Conservation (phyloP, 1,140 invertebrate species). For the Cephus cinctus region DNA sequence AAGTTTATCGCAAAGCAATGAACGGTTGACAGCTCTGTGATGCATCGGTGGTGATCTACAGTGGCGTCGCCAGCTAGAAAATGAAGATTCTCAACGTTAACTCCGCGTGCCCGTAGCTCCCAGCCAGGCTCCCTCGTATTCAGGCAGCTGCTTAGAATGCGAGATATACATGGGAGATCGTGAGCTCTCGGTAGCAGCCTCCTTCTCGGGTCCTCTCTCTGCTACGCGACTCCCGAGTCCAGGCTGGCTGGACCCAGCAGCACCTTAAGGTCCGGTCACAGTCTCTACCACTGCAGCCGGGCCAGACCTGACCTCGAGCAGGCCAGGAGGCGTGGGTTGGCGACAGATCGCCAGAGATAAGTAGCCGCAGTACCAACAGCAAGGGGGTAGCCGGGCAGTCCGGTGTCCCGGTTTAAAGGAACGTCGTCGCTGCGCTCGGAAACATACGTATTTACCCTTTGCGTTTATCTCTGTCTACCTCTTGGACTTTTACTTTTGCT, state of each 20-base stretch:
- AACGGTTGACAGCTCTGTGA: slow-evolving; percentile 36
- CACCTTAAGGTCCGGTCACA: too few species aligned
- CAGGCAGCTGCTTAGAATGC: too few species aligned
- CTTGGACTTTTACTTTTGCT: too few species aligned
- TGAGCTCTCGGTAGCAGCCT: slow-evolving; percentile 5
- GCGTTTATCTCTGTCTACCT: too few species aligned
- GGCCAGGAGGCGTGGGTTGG: slow-evolving; percentile 18
- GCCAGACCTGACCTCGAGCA: neutral
- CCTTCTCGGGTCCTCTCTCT: slow-evolving; percentile 5
- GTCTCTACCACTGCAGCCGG: neutral
- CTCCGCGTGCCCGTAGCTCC: slow-evolving; percentile 25
- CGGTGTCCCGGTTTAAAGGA: too few species aligned
- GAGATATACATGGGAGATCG: too few species aligned
- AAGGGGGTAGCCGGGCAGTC: neutral
- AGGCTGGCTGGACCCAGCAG: too few species aligned
- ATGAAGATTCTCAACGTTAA: slow-evolving; percentile 21
- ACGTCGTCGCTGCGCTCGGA: too few species aligned
- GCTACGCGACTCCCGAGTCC: neutral
- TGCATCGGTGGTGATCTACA: slow-evolving; percentile 39
- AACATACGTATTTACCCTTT: too few species aligned
- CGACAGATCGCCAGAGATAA: slow-evolving; percentile 17
- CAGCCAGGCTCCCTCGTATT: slow-evolving; percentile 23
- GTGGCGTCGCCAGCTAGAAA: slow-evolving; percentile 24
- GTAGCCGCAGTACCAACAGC: neutral
- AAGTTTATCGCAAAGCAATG: slow-evolving; percentile 38